These are phyloP conservation scores for Macquaria australasica DNA, from an alignment of 2,113 vertebrate species.

Conservation along the genomic window DNA sequence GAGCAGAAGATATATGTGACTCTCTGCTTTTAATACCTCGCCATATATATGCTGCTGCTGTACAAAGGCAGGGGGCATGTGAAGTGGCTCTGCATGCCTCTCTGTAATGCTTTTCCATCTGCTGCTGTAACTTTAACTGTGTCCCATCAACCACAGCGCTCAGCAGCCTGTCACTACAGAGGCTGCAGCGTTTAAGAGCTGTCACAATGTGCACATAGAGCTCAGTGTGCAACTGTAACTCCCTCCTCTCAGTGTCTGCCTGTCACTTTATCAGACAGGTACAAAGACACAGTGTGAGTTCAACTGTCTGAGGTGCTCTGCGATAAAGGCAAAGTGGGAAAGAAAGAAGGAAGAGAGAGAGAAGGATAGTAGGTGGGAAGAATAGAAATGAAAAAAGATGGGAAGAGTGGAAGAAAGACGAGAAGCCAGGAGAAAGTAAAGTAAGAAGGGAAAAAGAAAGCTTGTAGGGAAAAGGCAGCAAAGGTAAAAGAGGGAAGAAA, in stretches of 20 bases:
- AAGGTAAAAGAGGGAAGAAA: neutral
- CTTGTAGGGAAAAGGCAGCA: neutral
- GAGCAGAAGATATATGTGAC: constrained; percentile 62
- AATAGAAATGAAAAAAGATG: neutral
- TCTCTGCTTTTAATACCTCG: constrained; percentile 62
- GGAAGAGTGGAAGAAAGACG: neutral
- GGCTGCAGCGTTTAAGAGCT: constrained; percentile 56
- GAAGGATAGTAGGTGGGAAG: too few species aligned
- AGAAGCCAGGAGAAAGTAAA: neutral
- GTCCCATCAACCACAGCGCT: constrained; percentile 67
- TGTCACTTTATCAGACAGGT: constrained; percentile 49
- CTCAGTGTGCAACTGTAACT: constrained; percentile 31
- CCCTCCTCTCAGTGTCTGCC: constrained; percentile 34
- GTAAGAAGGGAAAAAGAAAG: neutral
- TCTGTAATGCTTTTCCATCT: constrained; percentile 76
- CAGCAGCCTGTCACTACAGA: constrained; percentile 67
- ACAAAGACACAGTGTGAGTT: constrained; percentile 26
- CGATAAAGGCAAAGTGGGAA: neutral
- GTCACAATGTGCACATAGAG: constrained; percentile 50
- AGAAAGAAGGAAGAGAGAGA: too few species aligned
- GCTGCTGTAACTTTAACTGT: constrained; percentile 77
- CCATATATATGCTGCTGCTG: constrained; percentile 57
- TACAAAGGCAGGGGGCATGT: constrained; percentile 54
- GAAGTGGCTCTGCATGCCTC: constrained; percentile 56
- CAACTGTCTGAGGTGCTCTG: constrained; percentile 13